A percentile compares a stretch with the other conserved stretches of the same genome.
phyloP scores from a whole-genome alignment of 2,888 invertebrate species.

The Therioaphis trifolii region DNA sequence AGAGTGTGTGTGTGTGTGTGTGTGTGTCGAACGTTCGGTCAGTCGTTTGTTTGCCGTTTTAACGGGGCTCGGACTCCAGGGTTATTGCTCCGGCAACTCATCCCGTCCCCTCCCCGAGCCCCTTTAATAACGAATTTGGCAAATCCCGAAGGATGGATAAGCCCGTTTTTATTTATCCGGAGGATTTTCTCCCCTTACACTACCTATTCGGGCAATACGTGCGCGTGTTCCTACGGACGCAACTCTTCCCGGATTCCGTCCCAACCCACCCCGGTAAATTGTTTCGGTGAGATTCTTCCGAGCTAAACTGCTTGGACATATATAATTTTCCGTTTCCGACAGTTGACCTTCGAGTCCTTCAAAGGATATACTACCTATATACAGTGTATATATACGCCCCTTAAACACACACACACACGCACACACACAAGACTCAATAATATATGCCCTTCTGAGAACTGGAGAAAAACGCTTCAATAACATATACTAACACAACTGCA shows the following conservation, averaged over 20 bases:
- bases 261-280: slow-evolving; percentile 32
- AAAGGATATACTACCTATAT: too few relatives aligned
- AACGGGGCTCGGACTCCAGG: slow-evolving; percentile 5
- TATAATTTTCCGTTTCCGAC: slow-evolving; percentile 23
- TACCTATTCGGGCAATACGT: neutral
- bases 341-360: too few relatives aligned
- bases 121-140: slow-evolving; percentile 56
- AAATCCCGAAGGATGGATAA: slow-evolving; percentile 44
- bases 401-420: too few relatives aligned
- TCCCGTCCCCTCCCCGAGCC: too few relatives aligned
- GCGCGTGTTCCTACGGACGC: neutral
- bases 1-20: neutral
- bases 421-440: too few relatives aligned
- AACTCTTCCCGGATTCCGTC: neutral
- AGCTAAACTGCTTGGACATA: neutral
- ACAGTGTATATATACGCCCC: too few relatives aligned
- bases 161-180: slow-evolving; percentile 23
- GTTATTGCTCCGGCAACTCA: slow-evolving; percentile 29
- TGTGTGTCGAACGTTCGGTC: slow-evolving; percentile 19
- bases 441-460: too few relatives aligned
- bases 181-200: slow-evolving; percentile 3
- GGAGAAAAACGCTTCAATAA: too few relatives aligned
- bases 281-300: slow-evolving; percentile 48
- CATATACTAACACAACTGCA: too few relatives aligned
- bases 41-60: slow-evolving; percentile 51